A percentile compares a stretch with the other conserved stretches of the same genome.
These are phyloP conservation scores for Spodoptera littoralis DNA, from an alignment of 2,888 invertebrate genomes.

Conservation along the genomic window DNA sequence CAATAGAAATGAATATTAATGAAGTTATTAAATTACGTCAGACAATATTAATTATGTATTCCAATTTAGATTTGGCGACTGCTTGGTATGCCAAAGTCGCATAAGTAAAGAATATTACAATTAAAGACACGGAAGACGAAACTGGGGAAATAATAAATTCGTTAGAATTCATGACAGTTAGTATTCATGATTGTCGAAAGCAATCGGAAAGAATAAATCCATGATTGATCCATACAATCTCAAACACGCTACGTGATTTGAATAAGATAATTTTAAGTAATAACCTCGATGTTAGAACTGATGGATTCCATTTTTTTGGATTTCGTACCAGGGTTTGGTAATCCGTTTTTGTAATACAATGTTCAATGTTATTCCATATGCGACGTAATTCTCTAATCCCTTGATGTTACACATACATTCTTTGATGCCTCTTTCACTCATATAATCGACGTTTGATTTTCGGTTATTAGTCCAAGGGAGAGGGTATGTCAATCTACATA, in stretches of 20 bases:
- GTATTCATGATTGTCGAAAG: slow-evolving; percentile 49
- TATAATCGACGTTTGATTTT: too few relatives aligned
- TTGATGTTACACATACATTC: too few relatives aligned
- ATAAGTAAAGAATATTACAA: neutral
- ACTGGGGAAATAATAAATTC: slow-evolving; percentile 26
- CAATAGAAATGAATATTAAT: too few relatives aligned
- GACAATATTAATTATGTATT: too few relatives aligned
- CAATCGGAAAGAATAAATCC: slow-evolving; percentile 39
- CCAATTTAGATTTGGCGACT: slow-evolving; percentile 1
- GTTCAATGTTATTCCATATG: neutral
- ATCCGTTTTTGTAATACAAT: neutral
- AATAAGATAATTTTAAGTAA: slow-evolving; percentile 28
- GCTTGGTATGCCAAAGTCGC: slow-evolving; percentile 3
- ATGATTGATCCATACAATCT: slow-evolving; percentile 49
- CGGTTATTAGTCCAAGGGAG: too few relatives aligned
- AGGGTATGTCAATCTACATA: too few relatives aligned
- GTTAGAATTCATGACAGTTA: slow-evolving; percentile 21
- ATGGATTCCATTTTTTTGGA: slow-evolving; percentile 22
- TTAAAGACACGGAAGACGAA: slow-evolving; percentile 7
- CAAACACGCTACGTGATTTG: slow-evolving; percentile 36
- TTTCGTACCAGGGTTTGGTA: slow-evolving; percentile 6
- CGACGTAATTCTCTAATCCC: neutral
- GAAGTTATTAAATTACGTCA: too few relatives aligned
- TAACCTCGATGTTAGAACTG: slow-evolving; percentile 12
- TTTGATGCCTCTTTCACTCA: too few relatives aligned